Evolutionary conservation across 1,140 invertebrate genomes (phyloP).

Genomic region (Trichonephila inaurata): DNA sequence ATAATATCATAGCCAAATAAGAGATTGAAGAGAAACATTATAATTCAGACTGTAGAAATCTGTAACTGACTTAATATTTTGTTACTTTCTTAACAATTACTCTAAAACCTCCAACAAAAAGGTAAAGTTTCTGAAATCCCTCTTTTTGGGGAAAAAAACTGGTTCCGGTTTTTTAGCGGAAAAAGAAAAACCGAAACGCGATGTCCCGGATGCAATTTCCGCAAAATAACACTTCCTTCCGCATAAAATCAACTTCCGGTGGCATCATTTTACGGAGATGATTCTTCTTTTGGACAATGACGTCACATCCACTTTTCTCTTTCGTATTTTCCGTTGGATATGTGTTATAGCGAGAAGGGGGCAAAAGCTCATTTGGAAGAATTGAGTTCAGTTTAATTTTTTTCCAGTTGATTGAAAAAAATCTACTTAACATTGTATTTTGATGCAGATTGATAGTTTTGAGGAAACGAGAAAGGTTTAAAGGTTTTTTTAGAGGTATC

Average conservation of each 20-base stretch:
- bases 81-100: too few species aligned
- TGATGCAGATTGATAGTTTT: too few species aligned
- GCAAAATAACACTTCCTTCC: slow-evolving; percentile 29
- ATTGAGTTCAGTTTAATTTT: not conserved
- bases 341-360: too few species aligned
- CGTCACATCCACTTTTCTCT: not conserved
- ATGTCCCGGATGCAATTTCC: slow-evolving; percentile 33
- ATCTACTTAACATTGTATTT: too few species aligned
- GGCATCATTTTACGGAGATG: not conserved
- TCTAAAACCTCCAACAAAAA: too few species aligned
- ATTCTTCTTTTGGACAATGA: not conserved
- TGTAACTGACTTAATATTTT: too few species aligned
- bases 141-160: not conserved
- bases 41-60: too few species aligned
- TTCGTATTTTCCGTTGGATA: not conserved
- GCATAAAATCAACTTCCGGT: slow-evolving; percentile 29
- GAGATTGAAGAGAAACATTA: too few species aligned
- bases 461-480: too few species aligned
- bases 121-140: not conserved
- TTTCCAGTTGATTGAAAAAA: too few species aligned
- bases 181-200: not conserved
- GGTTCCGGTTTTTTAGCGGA: not conserved
- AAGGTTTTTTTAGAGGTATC: too few species aligned
- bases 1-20: too few species aligned
- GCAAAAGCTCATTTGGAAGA: not conserved